Base-by-base conservation (phyloP, 2,113 vertebrate genomes). In the Oreochromis spilurus region DNA sequence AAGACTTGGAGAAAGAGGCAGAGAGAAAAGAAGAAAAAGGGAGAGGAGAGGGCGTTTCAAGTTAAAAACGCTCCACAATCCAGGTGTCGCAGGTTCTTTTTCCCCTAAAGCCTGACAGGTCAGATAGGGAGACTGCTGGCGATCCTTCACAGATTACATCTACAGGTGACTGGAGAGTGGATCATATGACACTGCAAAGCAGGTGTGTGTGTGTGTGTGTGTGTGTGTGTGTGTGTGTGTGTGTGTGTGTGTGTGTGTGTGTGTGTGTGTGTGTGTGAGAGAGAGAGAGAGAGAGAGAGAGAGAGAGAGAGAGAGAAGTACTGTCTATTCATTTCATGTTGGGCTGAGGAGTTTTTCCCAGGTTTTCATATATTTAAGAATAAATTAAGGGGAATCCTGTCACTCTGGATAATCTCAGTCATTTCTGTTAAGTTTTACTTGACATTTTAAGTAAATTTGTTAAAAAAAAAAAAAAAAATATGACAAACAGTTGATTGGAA, bases 121-220 rank as follows among this genome's bases (percentile, higher is more conserved):
- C 90, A 95, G 90, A 92, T 94, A 43, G 60, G 91, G 87, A 92
- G 94, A 94, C 92, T 87, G 89, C 87, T 91, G 91, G 88, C 75
- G 79, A 89, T 95, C 91, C 91, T 87, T 93, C 85, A 92, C 90
- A 96, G 95, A 96, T 96, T 94, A 91, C 89, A 96, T 96, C 95
- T 95, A 94, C 92, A 95, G 94, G 91, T 94, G 92, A 93, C 79
- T 85, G 90, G 16, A 87, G 67, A 88, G 88, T 24, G 85, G 86
- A 90, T 94, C 85, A 52, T 58, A 82, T 94, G 89, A 91, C 92
- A 81, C 55, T 10, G 5, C 78, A 91, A 89, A 91, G 89, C 91
- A 95, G 93, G 89, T 94, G 93, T 94, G 94, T 26, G 26, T 4
- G 16, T 5, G 4, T 17, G 57, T n/a, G 50, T 4, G 7, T 4